A percentile compares a stretch with the other conserved stretches of the same genome.
phyloP scores from a whole-genome alignment of 2,888 invertebrate genomes.

The Nineta flava region DNA sequence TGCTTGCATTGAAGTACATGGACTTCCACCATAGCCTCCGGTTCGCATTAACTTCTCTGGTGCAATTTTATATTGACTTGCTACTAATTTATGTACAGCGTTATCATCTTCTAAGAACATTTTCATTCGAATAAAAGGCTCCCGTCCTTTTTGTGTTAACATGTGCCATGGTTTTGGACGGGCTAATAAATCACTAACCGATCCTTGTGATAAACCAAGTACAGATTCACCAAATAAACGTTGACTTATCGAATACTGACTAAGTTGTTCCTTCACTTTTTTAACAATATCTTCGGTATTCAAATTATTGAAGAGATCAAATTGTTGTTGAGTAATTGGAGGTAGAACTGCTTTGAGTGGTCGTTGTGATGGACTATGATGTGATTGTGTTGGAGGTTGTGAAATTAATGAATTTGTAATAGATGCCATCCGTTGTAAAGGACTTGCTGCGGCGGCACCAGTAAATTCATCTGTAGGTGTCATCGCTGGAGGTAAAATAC shows the following conservation, averaged over 20 bases:
- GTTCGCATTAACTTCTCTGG: constrained; percentile 96
- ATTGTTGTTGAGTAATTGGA: constrained; percentile 96
- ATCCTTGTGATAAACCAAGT: constrained; percentile 90
- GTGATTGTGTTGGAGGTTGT: constrained; percentile 71
- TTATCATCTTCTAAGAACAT: constrained; percentile 94
- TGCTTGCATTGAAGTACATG: constrained; percentile 34
- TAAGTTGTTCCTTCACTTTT: constrained; percentile 85
- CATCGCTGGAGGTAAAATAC: constrained; percentile 71
- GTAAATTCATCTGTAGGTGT: constrained; percentile 69
- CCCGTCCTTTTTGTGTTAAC: constrained; percentile 92
- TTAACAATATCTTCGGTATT: constrained; percentile 98
- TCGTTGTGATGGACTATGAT: constrained; percentile 68
- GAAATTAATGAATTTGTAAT: constrained; percentile 94
- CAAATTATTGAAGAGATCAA: constrained; percentile 92
- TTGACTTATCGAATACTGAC: constrained; percentile 95
- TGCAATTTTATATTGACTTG: constrained; percentile 95
- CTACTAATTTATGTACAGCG: constrained; percentile 86
- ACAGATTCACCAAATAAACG: constrained; percentile 96
- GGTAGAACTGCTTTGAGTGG: constrained; percentile 93
- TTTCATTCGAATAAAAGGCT: constrained; percentile 95
- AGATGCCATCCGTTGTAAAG: constrained; percentile 92
- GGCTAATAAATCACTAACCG: constrained; percentile 92
- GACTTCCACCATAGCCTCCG: constrained; percentile 64
- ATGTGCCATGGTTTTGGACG: constrained; percentile 98
- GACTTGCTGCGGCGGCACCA: constrained; percentile 72